Base-by-base conservation (phyloP, 1,140 invertebrate species). In the Pseudoatta argentina region DNA sequence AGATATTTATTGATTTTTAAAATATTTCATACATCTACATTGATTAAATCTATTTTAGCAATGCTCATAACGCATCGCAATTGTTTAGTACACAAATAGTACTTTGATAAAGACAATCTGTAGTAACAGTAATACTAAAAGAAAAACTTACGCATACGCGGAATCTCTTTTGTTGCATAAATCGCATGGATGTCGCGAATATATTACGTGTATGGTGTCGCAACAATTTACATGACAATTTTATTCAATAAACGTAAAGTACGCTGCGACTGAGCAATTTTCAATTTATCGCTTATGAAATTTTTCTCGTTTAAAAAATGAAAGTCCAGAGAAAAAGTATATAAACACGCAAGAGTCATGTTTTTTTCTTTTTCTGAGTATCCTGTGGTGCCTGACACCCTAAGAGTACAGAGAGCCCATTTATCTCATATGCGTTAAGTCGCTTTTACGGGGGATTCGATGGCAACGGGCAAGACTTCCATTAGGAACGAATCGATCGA, bases 151-250 rank as follows among this genome's bases (percentile, higher is more conserved):
- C 27, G 18, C 14, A 12, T 53, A 55, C 27, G 27, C 8, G 27
- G 18, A 75, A 61, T 51, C n/a, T 64, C 24, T n/a, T 82, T 8
- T 18, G 24, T 75, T 75, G 27, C 55, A 51, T 21, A 73, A 83
- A 75, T 75, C n/a, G 24, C 24, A 57, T 18, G 8, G 14, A 82
- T 73, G 14, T 82, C 27, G 67, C 24, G 66, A 82, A 48, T 59
- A 10, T 12, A 21, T 73, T 72, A 61, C 18, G 55, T 12, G 55
- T 18, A 24, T 5, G 14, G 6, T 72, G 39, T 61, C 55, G 24
- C 72, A 83, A 83, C 24, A n/a, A n/a, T 48, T 82, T 82, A 72
- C 64, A 7, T 44, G 59, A 67, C 48, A 53, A 34, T 67, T 67
- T 73, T 73, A 39, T 82, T n/a, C 12, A 48, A 73, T 71, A 30